Evolutionary conservation across 2,113 vertebrate species (phyloP), one percentile per base, ranked within the genome.

Genomic region (Arenaria interpres): DNA sequence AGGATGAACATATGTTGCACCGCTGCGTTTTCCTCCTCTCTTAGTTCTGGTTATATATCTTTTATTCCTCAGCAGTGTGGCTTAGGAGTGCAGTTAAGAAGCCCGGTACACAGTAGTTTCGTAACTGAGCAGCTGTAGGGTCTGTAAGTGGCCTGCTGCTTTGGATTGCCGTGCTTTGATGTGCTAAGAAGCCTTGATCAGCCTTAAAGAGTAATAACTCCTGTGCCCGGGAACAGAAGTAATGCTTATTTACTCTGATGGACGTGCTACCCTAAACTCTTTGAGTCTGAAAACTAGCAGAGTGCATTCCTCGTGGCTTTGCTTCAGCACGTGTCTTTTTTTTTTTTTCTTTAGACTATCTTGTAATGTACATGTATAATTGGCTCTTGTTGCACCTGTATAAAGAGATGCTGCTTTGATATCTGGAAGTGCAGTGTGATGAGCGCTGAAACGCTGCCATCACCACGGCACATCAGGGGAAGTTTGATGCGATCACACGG

Each of bases 161-260:
- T 77, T 30, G 18, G 50, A 86, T 78, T 81, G 53, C 39, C 2
- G 12, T 46, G 74, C 85, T 93, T 96, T 94, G 87, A 95, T 95
- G 86, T 89, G 76, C 94, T 95, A 84, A 94, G 79, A 73, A 94
- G 66, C 53, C 88, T 88, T 93, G 64, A 93, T 79, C 84, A 91
- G 73, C 69, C 66, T 62, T 28, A 64, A 46, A 88, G 35, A 72
- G 60, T 62, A 84, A 84, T 67, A 53, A 66, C n/a, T 95, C 66
- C 37, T 77, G 43, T 68, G 69, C 51, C 66, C 51, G 48, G 79
- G 39, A 91, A 85, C 12, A 48, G 75, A 37, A 54, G 33, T 48
- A 66, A 75, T 64, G 46, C 46, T 7, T 90, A 51, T 94, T 87
- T 94, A 51, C 35, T 59, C 11, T 56, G 82, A 67, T 63, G 56